Conservation (phyloP, 2,888 invertebrate genomes). For the Protonemura montana region DNA sequence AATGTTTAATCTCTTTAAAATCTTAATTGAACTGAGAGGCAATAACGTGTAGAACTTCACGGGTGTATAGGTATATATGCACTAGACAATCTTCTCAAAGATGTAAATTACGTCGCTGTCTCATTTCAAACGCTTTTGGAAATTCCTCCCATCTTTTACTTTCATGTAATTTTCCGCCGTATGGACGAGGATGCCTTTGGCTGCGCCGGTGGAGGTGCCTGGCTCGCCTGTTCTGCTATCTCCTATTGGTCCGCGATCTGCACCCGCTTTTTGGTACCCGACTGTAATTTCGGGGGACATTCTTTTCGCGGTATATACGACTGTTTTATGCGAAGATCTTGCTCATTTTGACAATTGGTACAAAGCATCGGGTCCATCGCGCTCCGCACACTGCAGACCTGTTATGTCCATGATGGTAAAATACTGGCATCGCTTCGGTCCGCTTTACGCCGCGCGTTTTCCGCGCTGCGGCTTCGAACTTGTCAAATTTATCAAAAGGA, state of each 20-base stretch:
- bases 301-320: neutral
- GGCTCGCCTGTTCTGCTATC: neutral
- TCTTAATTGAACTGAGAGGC: neutral
- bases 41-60: neutral
- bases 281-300: neutral
- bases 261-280: neutral
- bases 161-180: neutral
- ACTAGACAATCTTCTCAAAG: neutral
- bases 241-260: neutral
- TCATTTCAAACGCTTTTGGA: neutral
- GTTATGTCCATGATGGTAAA: neutral
- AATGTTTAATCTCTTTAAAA: neutral
- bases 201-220: neutral
- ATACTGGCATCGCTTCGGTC: too few relatives aligned
- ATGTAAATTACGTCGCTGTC: neutral
- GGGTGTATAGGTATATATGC: too few relatives aligned
- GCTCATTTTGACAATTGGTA: neutral
- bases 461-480: neutral
- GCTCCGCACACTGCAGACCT: neutral
- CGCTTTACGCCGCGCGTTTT: neutral
- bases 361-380: neutral
- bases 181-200: neutral
- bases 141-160: neutral
- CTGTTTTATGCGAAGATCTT: constrained; percentile 4
- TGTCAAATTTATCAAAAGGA: neutral